phyloP scores from a whole-genome alignment of 2,797 vertebrate genomes.

The Gallinago nigripennis region DNA sequence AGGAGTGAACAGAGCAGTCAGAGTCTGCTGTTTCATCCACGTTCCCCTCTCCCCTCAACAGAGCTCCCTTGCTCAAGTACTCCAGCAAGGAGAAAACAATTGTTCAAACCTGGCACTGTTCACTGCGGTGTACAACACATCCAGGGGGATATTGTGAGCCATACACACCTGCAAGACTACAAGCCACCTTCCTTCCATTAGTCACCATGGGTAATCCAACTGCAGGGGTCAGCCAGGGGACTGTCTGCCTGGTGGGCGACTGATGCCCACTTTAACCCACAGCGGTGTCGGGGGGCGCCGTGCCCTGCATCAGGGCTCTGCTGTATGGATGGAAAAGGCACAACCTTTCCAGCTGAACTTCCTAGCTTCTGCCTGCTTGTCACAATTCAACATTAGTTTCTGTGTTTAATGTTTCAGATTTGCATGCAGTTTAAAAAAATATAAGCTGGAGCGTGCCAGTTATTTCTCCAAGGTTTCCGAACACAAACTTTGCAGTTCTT shows the following conservation, averaged over 20 bases:
- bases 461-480: constrained; percentile 23
- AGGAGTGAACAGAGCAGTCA: not conserved
- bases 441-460: not conserved
- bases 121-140: rapidly evolving
- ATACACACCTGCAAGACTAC: not conserved
- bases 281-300: not conserved
- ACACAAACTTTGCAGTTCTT: not conserved
- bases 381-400: not conserved
- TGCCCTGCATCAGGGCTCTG: not conserved
- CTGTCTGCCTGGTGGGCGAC: rapidly evolving
- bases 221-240: not conserved
- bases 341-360: not conserved
- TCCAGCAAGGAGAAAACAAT: not conserved
- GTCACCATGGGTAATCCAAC: not conserved
- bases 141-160: not conserved
- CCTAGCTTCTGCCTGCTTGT: not conserved
- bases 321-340: rapidly evolving
- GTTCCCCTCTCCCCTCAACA: not conserved
- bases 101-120: rapidly evolving
- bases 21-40: not conserved
- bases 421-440: not conserved
- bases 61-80: not conserved
- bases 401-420: not conserved
- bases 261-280: rapidly evolving
- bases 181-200: not conserved